Evolutionary conservation across 2,797 vertebrate genomes (phyloP), one percentile per base, ranked within the genome.

Genomic region (Microctenopoma steveboyesi): DNA sequence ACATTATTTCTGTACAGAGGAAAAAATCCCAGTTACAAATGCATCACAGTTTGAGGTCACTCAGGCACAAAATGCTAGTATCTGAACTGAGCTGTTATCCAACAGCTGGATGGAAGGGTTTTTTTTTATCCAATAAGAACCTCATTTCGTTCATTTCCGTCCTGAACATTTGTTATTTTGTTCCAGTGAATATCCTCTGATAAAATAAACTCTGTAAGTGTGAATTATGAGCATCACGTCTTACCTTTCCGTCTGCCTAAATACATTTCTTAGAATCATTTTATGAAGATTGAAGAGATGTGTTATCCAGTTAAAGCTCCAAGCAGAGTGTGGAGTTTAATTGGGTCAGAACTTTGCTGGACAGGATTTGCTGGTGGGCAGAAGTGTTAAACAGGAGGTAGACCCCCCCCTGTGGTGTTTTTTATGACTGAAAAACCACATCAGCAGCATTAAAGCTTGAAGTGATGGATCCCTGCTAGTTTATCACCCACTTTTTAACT

Each of bases 391-490:
- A 45, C 5, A 46, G 55, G 57, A 72, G 11, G 56, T 82, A 3
- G 64, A 59, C 72, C 71, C 76, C 22, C 22, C 88, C 82, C 68
- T 78, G 47, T 48, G 85, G 30, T 54, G 49, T 27, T 67, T 52
- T 42, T 78, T 83, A 85, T 68, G 64, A 56, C 78, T 53, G 64
- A 72, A 81, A 81, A 85, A 76, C 77, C 85, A 79, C 82, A 85
- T 88, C 80, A 87, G 84, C 76, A 81, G 72, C 89, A 78, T 89
- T 80, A 86, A 90, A 91, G 77, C 79, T 40, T 18, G 50, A 28
- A 70, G 65, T 42, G 54, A 62, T 30, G 66, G 63, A 67, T 78
- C 76, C 59, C 83, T 81, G 87, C 81, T 58, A 74, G 63, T 78
- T 89, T 83, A 84, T 47, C 75, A 57, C 65, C 82, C 64, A 79